These are phyloP conservation scores for Dicyrtoma fusca DNA, from an alignment of 2,888 invertebrate species.

Conservation along the genomic window DNA sequence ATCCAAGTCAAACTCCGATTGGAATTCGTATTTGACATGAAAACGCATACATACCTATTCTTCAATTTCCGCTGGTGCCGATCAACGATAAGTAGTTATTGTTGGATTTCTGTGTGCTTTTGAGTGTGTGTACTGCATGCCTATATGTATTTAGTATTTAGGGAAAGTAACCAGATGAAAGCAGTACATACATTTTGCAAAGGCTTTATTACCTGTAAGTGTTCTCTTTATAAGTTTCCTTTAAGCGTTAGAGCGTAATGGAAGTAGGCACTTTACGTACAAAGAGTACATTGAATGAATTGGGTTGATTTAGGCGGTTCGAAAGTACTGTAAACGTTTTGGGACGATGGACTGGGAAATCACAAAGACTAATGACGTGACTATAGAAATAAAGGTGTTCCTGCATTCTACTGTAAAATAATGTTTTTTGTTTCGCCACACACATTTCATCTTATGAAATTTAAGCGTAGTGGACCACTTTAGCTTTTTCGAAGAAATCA, in stretches of 20 bases:
- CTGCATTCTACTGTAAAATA: constrained; percentile 5
- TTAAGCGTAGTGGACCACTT: constrained; percentile 42
- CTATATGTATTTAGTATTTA: no score
- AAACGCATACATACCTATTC: not conserved
- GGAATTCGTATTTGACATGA: not conserved
- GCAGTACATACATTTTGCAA: no score
- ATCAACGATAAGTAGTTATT: not conserved
- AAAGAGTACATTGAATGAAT: no score
- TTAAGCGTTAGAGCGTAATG: not conserved
- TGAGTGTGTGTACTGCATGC: no score
- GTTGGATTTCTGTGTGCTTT: no score
- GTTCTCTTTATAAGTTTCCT: no score
- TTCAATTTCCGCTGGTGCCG: constrained; percentile 2
- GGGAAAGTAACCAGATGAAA: no score
- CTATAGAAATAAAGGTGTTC: constrained; percentile 16
- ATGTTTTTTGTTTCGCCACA: not conserved
- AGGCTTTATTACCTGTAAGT: no score
- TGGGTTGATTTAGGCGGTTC: no score
- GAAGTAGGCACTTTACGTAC: not conserved
- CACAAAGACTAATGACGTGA: constrained; percentile 9
- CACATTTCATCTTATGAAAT: constrained; percentile 40
- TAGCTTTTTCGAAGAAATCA: constrained; percentile 43
- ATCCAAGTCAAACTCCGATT: not conserved
- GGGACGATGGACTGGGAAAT: no score
- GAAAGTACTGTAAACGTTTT: no score